A percentile compares a stretch with the other conserved stretches of the same genome.
phyloP scores from a whole-genome alignment of 2,888 invertebrate species.

The Alviniconcha strummeri region DNA sequence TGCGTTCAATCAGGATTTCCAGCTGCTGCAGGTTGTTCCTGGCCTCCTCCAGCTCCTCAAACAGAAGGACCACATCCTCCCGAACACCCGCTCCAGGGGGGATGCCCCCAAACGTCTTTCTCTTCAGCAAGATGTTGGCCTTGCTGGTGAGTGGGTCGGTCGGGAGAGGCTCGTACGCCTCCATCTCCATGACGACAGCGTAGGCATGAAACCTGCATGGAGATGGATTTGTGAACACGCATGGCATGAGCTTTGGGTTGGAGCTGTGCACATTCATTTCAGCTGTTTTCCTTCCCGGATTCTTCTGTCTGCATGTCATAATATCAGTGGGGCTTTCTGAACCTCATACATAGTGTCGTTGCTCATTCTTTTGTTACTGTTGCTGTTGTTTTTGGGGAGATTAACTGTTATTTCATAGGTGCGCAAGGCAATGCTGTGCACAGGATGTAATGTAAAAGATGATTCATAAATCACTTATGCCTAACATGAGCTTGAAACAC shows the following conservation, averaged over 20 bases:
- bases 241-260: background rate
- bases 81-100: slow-evolving; percentile 71
- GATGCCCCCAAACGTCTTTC: slow-evolving; percentile 70
- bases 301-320: too few relatives aligned
- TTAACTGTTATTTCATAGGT: too few relatives aligned
- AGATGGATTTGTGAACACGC: background rate
- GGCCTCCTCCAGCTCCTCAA: slow-evolving; percentile 73
- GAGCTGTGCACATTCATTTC: too few relatives aligned
- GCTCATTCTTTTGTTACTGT: too few relatives aligned
- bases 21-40: slow-evolving; percentile 64
- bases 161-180: slow-evolving; percentile 66
- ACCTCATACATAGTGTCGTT: too few relatives aligned
- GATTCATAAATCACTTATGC: too few relatives aligned
- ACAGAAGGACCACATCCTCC: slow-evolving; percentile 71
- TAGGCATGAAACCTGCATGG: slow-evolving; percentile 70
- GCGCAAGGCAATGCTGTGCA: too few relatives aligned
- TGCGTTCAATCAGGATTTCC: slow-evolving; percentile 57
- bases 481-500: too few relatives aligned
- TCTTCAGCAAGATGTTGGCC: slow-evolving; percentile 67
- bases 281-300: too few relatives aligned
- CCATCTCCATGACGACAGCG: slow-evolving; percentile 71
- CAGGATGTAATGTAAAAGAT: too few relatives aligned
- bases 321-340: too few relatives aligned
- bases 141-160: slow-evolving; percentile 58
- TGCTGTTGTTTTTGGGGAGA: too few relatives aligned